phyloP scores from a whole-genome alignment of 2,113 vertebrate species.

The Channa maculata region DNA sequence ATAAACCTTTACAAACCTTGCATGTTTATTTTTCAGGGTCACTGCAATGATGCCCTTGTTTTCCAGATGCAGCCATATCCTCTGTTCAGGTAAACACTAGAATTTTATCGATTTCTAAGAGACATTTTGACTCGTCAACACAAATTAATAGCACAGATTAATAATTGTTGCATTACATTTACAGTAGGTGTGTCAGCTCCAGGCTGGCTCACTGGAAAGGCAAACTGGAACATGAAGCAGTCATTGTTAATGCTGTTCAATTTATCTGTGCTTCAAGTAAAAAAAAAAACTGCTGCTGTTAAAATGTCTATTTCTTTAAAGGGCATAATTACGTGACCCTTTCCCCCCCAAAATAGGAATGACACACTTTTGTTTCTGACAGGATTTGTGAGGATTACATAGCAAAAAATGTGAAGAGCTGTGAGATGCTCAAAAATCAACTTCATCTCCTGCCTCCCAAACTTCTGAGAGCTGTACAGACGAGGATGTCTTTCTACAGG shows the following conservation, averaged over 20 bases:
- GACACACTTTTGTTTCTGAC: conserved; percentile 8
- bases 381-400: conserved; percentile 93
- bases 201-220: neutral
- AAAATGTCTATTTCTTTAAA: neutral
- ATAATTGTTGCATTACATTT: neutral
- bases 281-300: conserved; percentile 14
- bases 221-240: neutral
- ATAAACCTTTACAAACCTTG: neutral
- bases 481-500: conserved; percentile 90
- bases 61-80: conserved; percentile 94
- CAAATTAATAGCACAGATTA: neutral
- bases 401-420: conserved; percentile 82
- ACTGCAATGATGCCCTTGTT: conserved; percentile 93
- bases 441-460: conserved; percentile 87
- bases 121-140: no score
- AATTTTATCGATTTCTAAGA: neutral
- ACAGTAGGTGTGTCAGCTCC: neutral
- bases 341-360: conserved; percentile 15
- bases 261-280: neutral
- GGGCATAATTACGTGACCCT: neutral
- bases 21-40: conserved; percentile 71
- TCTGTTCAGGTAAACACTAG: conserved; percentile 87
- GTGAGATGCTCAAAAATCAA: conserved; percentile 80
- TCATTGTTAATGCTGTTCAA: neutral
- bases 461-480: conserved; percentile 85